Percentiles rank a stretch among this genome's conserved stretches.
These are phyloP conservation scores for Microtus oregoni DNA, from an alignment of 2,113 vertebrate species.

Conservation along the genomic window DNA sequence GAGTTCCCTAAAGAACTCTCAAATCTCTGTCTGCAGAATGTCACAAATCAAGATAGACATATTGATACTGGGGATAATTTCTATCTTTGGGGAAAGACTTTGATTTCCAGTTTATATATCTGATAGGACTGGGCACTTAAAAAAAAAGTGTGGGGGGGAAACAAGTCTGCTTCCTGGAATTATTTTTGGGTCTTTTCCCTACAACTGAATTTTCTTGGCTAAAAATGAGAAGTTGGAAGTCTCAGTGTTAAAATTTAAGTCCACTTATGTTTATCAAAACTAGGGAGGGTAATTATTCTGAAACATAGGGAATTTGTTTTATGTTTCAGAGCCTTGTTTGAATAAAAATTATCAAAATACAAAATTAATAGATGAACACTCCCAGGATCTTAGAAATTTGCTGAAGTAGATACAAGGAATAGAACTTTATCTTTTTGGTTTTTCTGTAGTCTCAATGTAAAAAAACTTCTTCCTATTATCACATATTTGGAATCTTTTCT, in stretches of 20 bases:
- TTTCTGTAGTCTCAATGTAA: neutral
- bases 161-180: neutral
- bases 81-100: neutral
- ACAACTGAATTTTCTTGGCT: neutral
- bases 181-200: neutral
- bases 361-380: neutral
- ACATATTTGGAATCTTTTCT: neutral
- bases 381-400: neutral
- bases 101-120: neutral
- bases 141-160: neutral
- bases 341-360: neutral
- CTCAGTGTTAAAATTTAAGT: conserved; percentile 17
- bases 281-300: neutral
- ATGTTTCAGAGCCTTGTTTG: neutral
- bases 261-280: conserved; percentile 4
- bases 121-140: neutral
- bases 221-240: conserved; percentile 1
- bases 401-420: neutral
- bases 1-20: neutral
- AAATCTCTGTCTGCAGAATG: neutral
- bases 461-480: neutral
- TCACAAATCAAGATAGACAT: neutral
- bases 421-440: neutral
- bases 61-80: neutral
- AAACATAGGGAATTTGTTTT: neutral